Percentiles rank a stretch among this genome's conserved stretches.
These are phyloP conservation scores for Adelges cooleyi DNA, from an alignment of 1,140 invertebrate genomes.

Conservation along the genomic window DNA sequence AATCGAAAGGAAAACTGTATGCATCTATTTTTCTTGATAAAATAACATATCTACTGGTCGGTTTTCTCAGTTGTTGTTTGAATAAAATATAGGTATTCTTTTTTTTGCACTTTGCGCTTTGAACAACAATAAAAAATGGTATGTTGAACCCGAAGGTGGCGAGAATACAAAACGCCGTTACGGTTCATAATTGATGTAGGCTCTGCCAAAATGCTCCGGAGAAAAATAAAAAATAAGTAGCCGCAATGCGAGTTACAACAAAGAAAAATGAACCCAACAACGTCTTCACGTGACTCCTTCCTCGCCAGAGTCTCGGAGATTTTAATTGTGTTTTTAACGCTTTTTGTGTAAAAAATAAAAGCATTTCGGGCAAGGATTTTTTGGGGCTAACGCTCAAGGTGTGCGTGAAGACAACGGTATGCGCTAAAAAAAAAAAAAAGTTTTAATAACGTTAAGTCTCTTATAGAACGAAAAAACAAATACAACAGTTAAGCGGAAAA, in stretches of 20 bases:
- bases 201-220: not conserved
- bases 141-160: not conserved
- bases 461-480: not conserved
- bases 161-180: slow-evolving; percentile 1
- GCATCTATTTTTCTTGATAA: too few relatives aligned
- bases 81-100: too few relatives aligned
- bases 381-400: not conserved
- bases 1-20: too few relatives aligned
- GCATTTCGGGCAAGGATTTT: not conserved
- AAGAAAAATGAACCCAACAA: not conserved
- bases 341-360: slow-evolving; percentile 5
- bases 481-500: not conserved
- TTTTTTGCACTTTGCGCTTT: not conserved
- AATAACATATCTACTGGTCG: too few relatives aligned
- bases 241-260: not conserved
- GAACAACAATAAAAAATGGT: slow-evolving; percentile 5
- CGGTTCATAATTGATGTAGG: slow-evolving; percentile 5
- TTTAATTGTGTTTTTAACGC: slow-evolving; percentile 10
- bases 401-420: too few relatives aligned
- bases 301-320: too few relatives aligned
- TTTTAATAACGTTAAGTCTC: slow-evolving; percentile 2
- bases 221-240: not conserved
- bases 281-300: not conserved
- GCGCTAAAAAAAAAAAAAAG: too few relatives aligned
- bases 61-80: too few relatives aligned